These are phyloP conservation scores for Penaeus chinensis DNA, from an alignment of 1,140 invertebrate species.

Conservation along the genomic window DNA sequence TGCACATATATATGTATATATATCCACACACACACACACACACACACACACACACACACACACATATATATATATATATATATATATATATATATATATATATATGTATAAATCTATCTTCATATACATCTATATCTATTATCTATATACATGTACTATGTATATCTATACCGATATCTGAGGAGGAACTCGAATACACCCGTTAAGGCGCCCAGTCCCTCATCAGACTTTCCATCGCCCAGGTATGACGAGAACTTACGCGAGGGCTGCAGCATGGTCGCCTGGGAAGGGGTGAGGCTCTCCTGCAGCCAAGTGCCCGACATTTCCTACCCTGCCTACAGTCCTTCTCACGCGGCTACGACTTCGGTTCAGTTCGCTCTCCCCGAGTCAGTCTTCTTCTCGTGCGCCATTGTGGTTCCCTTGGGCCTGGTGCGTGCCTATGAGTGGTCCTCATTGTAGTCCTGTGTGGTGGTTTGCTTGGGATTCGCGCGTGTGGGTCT, in stretches of 20 bases:
- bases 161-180: neutral
- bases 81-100: conserved; percentile 4
- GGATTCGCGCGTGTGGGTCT: too few relatives aligned
- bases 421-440: conserved; percentile 32
- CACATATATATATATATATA: neutral
- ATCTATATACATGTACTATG: neutral
- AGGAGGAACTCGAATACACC: too few relatives aligned
- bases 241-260: conserved; percentile 35
- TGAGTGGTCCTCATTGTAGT: neutral
- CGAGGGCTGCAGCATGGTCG: conserved; percentile 37
- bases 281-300: conserved; percentile 31
- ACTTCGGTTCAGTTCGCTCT: conserved; percentile 16
- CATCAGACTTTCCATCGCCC: neutral
- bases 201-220: neutral
- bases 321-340: conserved; percentile 11
- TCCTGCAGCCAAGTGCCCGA: neutral
- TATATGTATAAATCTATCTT: neutral
- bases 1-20: neutral
- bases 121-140: neutral
- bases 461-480: neutral
- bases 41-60: neutral
- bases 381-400: conserved; percentile 42
- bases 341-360: neutral
- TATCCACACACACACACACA: neutral
- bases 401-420: conserved; percentile 51